These are phyloP conservation scores for Liasis olivaceus DNA, from an alignment of 2,797 vertebrate species.

Conservation along the genomic window DNA sequence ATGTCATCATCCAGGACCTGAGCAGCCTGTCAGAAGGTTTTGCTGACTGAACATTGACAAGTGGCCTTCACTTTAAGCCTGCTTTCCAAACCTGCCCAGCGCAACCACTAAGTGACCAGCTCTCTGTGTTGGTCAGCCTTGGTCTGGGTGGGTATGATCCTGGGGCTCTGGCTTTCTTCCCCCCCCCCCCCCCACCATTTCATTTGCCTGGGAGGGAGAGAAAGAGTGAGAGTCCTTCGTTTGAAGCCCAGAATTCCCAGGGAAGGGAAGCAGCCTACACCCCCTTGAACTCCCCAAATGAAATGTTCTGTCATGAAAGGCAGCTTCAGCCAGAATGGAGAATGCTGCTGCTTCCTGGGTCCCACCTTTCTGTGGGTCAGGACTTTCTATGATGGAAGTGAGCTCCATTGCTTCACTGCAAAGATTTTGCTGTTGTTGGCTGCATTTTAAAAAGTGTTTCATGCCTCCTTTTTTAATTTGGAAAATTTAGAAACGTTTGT, in stretches of 20 bases:
- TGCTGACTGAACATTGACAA: not conserved
- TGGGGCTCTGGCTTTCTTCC: too few species aligned
- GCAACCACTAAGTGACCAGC: not conserved
- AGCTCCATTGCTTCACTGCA: not conserved
- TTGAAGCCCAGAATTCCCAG: not conserved
- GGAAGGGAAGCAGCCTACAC: not conserved
- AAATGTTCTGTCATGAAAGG: not conserved
- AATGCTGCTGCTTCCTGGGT: not conserved
- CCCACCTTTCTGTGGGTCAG: too few species aligned
- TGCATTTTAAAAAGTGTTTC: not conserved
- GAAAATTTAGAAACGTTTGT: not conserved
- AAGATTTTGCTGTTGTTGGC: not conserved
- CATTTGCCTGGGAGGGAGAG: not conserved
- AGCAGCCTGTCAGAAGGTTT: too few species aligned
- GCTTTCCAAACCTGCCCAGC: not conserved
- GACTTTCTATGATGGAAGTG: not conserved
- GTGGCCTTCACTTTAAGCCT: not conserved
- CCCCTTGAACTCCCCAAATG: too few species aligned
- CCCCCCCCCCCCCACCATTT: not conserved
- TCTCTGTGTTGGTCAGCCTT: too few species aligned
- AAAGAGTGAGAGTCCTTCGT: not conserved
- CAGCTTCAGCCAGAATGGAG: not conserved
- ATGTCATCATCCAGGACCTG: not conserved
- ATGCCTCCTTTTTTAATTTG: too few species aligned
- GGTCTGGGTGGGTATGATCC: not conserved